Evolutionary conservation across 2,888 invertebrate species (phyloP), one percentile per base, ranked within the genome.

Genomic region (Pemphredon lugubris): DNA sequence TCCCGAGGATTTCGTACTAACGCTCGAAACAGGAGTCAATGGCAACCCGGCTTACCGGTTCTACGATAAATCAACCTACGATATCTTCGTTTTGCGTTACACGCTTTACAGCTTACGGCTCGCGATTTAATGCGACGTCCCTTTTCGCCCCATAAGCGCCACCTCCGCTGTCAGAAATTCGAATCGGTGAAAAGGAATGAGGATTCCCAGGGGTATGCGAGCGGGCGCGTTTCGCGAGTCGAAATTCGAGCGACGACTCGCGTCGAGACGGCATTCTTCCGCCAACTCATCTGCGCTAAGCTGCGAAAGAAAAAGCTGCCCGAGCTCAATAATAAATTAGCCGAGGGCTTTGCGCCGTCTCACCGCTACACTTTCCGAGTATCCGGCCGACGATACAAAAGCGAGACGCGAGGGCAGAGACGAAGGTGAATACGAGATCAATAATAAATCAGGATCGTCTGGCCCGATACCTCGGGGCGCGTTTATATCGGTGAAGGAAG

Each of bases 301-400:
- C 50, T 42, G 30, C 64, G 54, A 68, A 58, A 69, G 57, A 63
- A 61, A 67, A 70, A 75, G 61, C 71, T 58, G 61, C 75, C 66
- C 60, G 58, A 67, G 68, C 37, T 79, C 63, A 70, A 77, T 77
- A 77, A 79, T 79, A 79, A 79, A 80, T 79, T 74, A 79, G 73
- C 45, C 45, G 32, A 32, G 47, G 55, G 61, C 53, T 58, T 48
- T 50, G 68, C 68, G 61, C 66, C 66, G 51, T 50, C 51, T 40
- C 18, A 30, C 13, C 7, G 44, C 47, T 53, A 50, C 63, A 66
- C 64, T 68, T 68, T 55, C 57, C 32, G 57, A 69, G 57, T 59
- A 65, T 66, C 54, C 72, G 53, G 57, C 48, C 21, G 37, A 7
- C 45, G 53, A 58, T 63, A 63, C 47, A 54, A 67, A 60, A 59